Evolutionary conservation across 2,113 vertebrate species (phyloP).

Genomic region (Anas platyrhynchos): DNA sequence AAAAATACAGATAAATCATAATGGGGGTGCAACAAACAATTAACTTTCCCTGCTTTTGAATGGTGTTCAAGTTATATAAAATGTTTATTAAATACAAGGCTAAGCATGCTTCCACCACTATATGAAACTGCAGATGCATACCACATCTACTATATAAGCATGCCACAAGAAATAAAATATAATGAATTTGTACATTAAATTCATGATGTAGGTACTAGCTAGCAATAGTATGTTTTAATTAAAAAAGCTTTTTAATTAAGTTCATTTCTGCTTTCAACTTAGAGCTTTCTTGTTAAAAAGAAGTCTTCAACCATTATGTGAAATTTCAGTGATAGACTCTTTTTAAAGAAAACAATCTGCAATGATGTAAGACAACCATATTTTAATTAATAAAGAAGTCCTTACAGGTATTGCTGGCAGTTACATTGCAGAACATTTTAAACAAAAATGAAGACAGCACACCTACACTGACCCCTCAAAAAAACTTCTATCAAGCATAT

Average conservation of each 20-base stretch:
- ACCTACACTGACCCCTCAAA: not conserved
- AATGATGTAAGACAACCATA: not conserved
- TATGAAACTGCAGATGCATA: not conserved
- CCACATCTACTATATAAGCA: not conserved
- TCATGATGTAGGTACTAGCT: not conserved
- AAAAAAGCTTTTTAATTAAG: not conserved
- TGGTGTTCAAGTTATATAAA: not conserved
- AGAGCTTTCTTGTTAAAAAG: not conserved
- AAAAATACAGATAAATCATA: slow-evolving; percentile 52
- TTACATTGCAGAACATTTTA: not conserved
- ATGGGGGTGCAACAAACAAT: slow-evolving; percentile 77
- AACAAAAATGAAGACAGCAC: not conserved
- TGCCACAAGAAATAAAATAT: not conserved
- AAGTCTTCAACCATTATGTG: not conserved
- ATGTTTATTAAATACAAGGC: not conserved
- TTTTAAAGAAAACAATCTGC: not conserved
- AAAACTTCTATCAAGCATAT: not conserved
- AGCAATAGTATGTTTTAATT: not conserved
- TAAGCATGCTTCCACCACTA: not conserved
- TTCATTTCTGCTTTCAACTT: not conserved
- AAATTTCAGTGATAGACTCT: not conserved
- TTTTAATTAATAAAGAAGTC: not conserved
- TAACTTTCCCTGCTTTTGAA: slow-evolving; percentile 75
- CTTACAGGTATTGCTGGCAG: not conserved
- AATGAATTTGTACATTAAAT: not conserved